These are phyloP conservation scores for Brachyistius frenatus DNA, from an alignment of 2,113 vertebrate genomes.

Conservation along the genomic window DNA sequence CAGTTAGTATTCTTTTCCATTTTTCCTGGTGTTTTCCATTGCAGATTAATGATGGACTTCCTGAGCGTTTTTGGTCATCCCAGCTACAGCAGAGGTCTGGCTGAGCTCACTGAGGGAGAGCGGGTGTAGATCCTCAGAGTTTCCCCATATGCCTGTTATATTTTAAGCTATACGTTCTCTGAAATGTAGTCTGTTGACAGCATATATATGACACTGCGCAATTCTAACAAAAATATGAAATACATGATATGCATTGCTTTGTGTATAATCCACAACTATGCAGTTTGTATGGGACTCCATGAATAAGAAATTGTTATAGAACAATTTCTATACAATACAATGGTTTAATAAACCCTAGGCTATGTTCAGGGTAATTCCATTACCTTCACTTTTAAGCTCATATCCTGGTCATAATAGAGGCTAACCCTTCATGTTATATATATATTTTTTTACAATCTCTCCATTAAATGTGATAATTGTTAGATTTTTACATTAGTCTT, in stretches of 20 bases:
- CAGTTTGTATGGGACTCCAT: constrained; percentile 10
- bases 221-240: constrained; percentile 45
- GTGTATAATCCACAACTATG: constrained; percentile 50
- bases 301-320: constrained; percentile 7
- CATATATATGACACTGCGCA: neutral
- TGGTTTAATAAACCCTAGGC: too few relatives aligned
- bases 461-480: too few relatives aligned
- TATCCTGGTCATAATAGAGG: too few relatives aligned
- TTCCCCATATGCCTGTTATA: constrained; percentile 13
- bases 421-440: too few relatives aligned
- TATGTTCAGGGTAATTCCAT: too few relatives aligned
- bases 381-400: too few relatives aligned
- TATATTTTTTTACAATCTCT: too few relatives aligned
- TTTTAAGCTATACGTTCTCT: constrained; percentile 25
- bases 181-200: constrained; percentile 55
- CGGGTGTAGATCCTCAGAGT: constrained; percentile 22
- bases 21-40: constrained; percentile 15
- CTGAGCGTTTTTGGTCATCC: constrained; percentile 7
- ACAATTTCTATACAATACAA: too few relatives aligned
- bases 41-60: neutral
- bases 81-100: constrained; percentile 16
- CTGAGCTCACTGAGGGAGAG: neutral
- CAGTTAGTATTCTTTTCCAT: constrained; percentile 26
- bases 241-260: constrained; percentile 40
- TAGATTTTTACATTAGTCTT: too few relatives aligned